Conservation (phyloP, 2,888 invertebrate species). For the Agapostemon virescens region DNA sequence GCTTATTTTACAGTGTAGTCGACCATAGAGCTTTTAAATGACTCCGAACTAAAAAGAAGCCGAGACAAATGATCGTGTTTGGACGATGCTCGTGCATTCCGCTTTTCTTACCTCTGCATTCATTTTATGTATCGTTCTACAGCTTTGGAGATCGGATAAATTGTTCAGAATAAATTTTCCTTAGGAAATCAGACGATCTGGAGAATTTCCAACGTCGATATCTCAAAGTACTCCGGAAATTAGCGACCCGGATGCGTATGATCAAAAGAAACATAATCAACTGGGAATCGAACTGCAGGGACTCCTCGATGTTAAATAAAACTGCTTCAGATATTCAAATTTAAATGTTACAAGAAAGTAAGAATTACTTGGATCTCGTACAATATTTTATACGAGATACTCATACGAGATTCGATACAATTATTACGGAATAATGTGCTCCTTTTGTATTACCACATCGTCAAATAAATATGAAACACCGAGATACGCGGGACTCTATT, state of each 20-base stretch:
- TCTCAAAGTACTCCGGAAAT: conserved; percentile 54
- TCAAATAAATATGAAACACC: not conserved
- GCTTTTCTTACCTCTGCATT: not conserved
- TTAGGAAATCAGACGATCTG: conserved; percentile 59
- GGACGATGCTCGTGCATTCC: conserved; percentile 20
- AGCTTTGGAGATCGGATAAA: conserved; percentile 63
- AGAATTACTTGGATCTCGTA: not conserved
- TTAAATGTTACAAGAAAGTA: not conserved
- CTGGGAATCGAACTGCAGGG: not conserved
- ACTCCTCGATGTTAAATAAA: not conserved
- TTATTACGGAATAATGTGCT: not conserved
- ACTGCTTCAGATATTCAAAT: not conserved
- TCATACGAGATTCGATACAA: not conserved
- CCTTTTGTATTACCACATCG: no score
- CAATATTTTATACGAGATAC: not conserved
- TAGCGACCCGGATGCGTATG: conserved; percentile 40
- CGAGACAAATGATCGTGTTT: conserved; percentile 48
- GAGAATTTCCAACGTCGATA: conserved; percentile 69
- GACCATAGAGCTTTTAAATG: not conserved
- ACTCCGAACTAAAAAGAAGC: conserved; percentile 1
- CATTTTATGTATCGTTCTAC: conserved; percentile 46
- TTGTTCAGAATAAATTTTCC: conserved; percentile 67
- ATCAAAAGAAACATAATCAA: conserved; percentile 19
- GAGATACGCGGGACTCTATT: no score
- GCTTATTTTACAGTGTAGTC: not conserved